Percentiles rank a stretch among this genome's conserved stretches.
Evolutionary conservation across 2,113 vertebrate species (phyloP).

Genomic region (Ceyx cyanopectus): DNA sequence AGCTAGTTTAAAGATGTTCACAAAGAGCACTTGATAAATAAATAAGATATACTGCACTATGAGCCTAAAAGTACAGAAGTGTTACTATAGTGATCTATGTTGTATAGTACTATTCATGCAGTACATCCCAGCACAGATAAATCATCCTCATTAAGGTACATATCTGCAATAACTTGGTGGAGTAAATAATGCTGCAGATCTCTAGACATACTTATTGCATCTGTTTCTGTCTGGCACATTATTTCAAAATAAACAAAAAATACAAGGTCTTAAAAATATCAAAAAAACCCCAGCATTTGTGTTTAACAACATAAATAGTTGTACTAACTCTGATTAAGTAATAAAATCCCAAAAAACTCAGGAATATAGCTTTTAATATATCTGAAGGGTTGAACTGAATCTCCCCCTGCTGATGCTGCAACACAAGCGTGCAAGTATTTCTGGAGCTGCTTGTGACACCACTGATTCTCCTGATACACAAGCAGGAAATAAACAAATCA

Average conservation of each 20-base stretch:
- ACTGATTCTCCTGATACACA: neutral
- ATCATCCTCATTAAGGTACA: conserved; percentile 43
- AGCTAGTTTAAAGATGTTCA: conserved; percentile 65
- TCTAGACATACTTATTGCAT: neutral
- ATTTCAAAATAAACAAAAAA: conserved; percentile 8
- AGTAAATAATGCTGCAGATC: conserved; percentile 24
- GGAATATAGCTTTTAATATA: neutral
- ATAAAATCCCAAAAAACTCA: neutral
- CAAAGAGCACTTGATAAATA: conserved; percentile 38
- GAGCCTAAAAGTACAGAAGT: conserved; percentile 10
- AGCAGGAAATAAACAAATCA: neutral
- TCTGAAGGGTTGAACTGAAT: neutral
- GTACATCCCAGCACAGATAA: conserved; percentile 36
- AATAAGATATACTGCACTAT: conserved; percentile 34
- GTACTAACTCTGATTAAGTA: neutral
- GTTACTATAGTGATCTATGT: conserved; percentile 60
- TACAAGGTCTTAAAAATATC: neutral
- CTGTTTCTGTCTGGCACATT: neutral
- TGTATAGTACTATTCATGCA: conserved; percentile 23
- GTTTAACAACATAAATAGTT: neutral
- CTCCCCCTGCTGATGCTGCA: neutral
- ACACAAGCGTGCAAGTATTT: rapidly evolving
- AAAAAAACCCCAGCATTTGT: neutral
- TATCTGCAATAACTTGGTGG: neutral
- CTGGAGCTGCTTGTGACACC: neutral